These are phyloP conservation scores for Cyphomyrus plagiostoma DNA, from an alignment of 2,113 vertebrate genomes.

Conservation along the genomic window DNA sequence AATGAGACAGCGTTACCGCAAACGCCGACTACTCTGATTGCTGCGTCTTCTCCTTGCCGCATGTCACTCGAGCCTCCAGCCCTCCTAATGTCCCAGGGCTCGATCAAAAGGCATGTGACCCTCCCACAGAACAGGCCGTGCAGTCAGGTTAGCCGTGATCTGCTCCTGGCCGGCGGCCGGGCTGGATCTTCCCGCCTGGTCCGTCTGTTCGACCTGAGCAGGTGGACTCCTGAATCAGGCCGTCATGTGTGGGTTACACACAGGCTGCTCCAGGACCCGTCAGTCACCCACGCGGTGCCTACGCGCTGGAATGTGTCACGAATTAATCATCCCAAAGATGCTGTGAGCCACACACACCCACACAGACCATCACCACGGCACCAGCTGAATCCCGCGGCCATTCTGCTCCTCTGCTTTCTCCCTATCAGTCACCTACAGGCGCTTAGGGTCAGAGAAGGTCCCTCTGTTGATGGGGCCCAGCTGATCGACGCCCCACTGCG, in stretches of 20 bases:
- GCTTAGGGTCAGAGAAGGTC: neutral
- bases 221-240: neutral
- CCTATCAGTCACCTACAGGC: neutral
- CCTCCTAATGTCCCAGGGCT: neutral
- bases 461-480: neutral
- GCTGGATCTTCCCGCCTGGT: neutral
- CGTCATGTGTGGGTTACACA: neutral
- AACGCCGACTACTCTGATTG: neutral
- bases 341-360: neutral
- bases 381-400: neutral
- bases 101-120: neutral
- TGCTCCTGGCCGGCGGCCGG: neutral
- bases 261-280: neutral
- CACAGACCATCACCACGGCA: neutral
- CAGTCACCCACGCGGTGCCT: neutral
- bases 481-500: neutral
- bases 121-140: neutral
- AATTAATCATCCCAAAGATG: slow-evolving; percentile 1
- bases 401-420: neutral
- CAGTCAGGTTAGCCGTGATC: neutral
- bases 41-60: neutral
- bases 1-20: neutral
- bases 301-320: neutral
- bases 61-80: neutral
- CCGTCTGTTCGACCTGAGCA: neutral